These are phyloP conservation scores for Lepisosteus osseus DNA, from an alignment of 2,113 vertebrate genomes.

Conservation along the genomic window DNA sequence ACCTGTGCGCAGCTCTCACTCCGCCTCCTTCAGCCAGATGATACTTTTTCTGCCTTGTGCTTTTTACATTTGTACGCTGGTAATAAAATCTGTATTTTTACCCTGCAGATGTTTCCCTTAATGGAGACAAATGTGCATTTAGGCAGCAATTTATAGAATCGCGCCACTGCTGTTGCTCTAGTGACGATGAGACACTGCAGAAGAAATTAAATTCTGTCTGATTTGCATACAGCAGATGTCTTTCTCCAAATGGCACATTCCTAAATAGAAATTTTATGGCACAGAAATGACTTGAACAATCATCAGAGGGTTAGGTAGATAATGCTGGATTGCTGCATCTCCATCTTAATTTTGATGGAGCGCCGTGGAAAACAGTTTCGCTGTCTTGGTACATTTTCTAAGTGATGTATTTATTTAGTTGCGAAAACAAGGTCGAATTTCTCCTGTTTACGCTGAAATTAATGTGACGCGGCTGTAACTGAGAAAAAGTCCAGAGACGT, in stretches of 20 bases:
- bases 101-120: slow-evolving; percentile 25
- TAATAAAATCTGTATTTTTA: slow-evolving; percentile 30
- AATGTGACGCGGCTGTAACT: no score
- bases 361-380: no score
- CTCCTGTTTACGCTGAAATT: no score
- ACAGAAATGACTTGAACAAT: neutral
- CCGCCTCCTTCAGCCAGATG: neutral
- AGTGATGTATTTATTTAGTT: no score
- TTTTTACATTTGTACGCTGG: slow-evolving; percentile 26
- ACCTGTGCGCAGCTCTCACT: neutral
- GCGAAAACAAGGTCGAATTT: no score
- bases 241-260: slow-evolving; percentile 2
- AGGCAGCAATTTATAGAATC: neutral
- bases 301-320: no score
- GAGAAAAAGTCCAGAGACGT: no score
- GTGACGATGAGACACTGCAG: neutral
- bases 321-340: slow-evolving; percentile 13
- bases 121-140: slow-evolving; percentile 38
- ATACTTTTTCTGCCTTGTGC: neutral
- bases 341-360: slow-evolving; percentile 23
- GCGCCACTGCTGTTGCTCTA: neutral
- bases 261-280: slow-evolving; percentile 2
- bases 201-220: neutral
- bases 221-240: slow-evolving; percentile 15
- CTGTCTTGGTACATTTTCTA: no score